Evolutionary conservation across 2,888 invertebrate species (phyloP), one percentile per base, ranked within the genome.

Genomic region (Odiellus spinosus): DNA sequence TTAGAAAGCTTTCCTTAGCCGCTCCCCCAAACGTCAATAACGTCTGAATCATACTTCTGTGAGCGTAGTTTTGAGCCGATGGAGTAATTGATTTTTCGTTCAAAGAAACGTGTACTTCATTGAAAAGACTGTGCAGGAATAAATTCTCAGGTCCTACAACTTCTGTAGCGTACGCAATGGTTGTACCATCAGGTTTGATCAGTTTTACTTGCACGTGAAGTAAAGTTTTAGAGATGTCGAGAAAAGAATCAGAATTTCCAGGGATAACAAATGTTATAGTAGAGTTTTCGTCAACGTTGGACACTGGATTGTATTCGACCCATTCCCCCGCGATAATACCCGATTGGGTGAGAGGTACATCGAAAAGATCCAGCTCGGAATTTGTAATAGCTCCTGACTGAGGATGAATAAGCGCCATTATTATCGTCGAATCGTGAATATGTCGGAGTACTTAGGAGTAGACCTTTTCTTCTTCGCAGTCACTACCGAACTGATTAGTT

Each of bases 281-380:
- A 2, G 45, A 33, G 11, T 45, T 40, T 38, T 51, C 48, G 14
- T 32, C 42, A 11, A 48, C 42, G 14, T 48, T 44, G 3, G 51
- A 45, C 1, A 51, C 19, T 4, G 48, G 46, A 39, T 50, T 41
- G 38, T 38, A 48, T 41, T 51, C 41, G 2, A 48, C 34, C 48
- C 46, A 48, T 11, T 48, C 43, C 2, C 46, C 45, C n/a, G n/a
- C 20, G 42, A 45, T 41, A 18, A 45, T 40, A 11, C 26, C 32
- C 2, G 50, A 44, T 40, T 44, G 44, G 2, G 47, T 50, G 8
- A 36, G 44, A 19, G 50, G 40, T 12, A 50, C 17, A 3, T 35
- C 20, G 42, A 50, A 50, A n/a, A 50, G 21, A 17, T 50, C 39
- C 10, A 50, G 14, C 19, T 50, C 47, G 5, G 50, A 47, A 33